These are phyloP conservation scores for Trididemnum miniatum DNA, from an alignment of 23 tunicate species.

Conservation along the genomic window DNA sequence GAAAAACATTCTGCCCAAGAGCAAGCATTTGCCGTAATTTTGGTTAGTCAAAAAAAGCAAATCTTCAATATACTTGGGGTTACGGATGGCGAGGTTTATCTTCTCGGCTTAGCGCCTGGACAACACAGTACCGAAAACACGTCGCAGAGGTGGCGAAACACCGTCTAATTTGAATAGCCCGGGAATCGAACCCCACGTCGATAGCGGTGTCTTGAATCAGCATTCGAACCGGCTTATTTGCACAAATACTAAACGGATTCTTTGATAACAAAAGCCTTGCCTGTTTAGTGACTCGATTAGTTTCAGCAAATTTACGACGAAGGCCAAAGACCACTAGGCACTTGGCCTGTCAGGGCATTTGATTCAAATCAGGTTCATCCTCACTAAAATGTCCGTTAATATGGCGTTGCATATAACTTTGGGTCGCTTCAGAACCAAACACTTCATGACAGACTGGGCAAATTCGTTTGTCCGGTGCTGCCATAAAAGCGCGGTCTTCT, in stretches of 20 bases:
- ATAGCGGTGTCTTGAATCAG: no score
- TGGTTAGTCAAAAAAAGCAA: no score
- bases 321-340: no score
- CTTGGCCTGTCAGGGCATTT: no score
- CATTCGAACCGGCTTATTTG: no score
- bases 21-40: no score
- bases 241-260: no score
- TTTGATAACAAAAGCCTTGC: no score
- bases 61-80: no score
- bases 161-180: not conserved
- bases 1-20: no score
- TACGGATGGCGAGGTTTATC: not conserved
- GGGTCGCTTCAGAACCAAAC: slow-evolving; percentile 36
- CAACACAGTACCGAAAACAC: not conserved
- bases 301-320: no score
- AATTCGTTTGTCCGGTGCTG: slow-evolving; percentile 2
- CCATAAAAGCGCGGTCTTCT: slow-evolving; percentile 26
- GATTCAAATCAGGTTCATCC: slow-evolving; percentile 31
- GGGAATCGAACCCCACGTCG: not conserved
- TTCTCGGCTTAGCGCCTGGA: not conserved
- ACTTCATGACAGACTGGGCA: slow-evolving; percentile 55
- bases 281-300: no score
- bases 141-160: not conserved
- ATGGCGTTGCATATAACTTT: slow-evolving; percentile 41
- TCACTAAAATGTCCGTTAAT: slow-evolving; percentile 74